These are phyloP conservation scores for Coptotermes formosanus DNA, from an alignment of 1,140 invertebrate species.

Conservation along the genomic window DNA sequence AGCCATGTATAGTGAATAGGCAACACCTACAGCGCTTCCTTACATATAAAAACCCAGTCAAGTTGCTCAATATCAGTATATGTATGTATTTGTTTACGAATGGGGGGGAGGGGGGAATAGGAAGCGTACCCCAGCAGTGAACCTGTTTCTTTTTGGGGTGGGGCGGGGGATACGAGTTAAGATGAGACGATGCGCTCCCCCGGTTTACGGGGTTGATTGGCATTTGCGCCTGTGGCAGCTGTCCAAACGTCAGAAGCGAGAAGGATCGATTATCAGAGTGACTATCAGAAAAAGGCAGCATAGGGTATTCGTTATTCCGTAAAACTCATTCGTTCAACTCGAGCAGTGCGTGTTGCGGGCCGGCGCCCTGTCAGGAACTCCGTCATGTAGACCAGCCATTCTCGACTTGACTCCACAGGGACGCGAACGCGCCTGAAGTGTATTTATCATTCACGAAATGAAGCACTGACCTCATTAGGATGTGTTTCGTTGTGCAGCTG, in stretches of 20 bases:
- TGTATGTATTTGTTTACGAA: too few species aligned
- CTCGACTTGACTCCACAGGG: too few species aligned
- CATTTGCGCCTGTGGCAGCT: not conserved
- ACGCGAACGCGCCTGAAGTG: too few species aligned
- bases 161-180: not conserved
- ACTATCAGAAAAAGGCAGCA: not conserved
- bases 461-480: too few species aligned
- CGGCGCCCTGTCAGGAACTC: too few species aligned
- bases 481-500: too few species aligned
- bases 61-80: not conserved
- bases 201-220: not conserved
- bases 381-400: too few species aligned
- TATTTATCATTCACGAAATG: too few species aligned
- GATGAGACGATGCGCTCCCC: not conserved
- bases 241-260: not conserved
- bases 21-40: not conserved
- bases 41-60: not conserved
- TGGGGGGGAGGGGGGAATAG: not conserved
- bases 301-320: too few species aligned
- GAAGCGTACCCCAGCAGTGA: not conserved
- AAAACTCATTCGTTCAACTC: too few species aligned
- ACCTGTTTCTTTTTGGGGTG: not conserved
- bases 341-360: too few species aligned
- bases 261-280: not conserved
- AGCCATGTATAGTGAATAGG: too few species aligned